Evolutionary conservation across 37 sponge, comb jelly and placozoan genomes (phyloP).

Genomic region (Ianthella basta): DNA sequence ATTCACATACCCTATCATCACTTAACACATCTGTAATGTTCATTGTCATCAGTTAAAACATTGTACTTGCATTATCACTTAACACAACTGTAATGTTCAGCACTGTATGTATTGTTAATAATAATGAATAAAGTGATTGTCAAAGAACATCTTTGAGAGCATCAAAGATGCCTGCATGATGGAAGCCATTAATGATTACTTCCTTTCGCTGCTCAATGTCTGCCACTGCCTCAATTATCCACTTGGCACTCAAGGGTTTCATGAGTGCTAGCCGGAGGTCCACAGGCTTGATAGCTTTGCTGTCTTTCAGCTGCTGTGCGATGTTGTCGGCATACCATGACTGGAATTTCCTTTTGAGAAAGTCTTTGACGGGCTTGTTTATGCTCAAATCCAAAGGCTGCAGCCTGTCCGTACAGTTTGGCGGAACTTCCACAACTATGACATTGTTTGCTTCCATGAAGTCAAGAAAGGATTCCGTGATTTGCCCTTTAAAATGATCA

Average conservation of each 20-base stretch:
- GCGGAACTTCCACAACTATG: neutral
- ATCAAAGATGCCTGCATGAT: slow-evolving; percentile 25
- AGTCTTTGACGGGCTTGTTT: slow-evolving; percentile 24
- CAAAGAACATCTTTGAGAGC: slow-evolving; percentile 9
- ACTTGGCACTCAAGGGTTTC: slow-evolving; percentile 21
- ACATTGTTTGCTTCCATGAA: slow-evolving; percentile 12
- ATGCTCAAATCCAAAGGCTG: slow-evolving; percentile 26
- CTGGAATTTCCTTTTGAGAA: slow-evolving; percentile 21
- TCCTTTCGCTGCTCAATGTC: slow-evolving; percentile 1
- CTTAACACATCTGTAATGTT: no score
- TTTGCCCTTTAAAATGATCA: slow-evolving; percentile 14
- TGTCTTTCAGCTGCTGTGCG: slow-evolving; percentile 22
- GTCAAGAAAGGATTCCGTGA: slow-evolving; percentile 1
- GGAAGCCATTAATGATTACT: slow-evolving; percentile 19
- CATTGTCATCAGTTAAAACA: no score
- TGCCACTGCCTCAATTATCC: slow-evolving; percentile 11
- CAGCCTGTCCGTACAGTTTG: slow-evolving; percentile 30
- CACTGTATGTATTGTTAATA: neutral
- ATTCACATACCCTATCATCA: no score
- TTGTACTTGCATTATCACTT: no score
- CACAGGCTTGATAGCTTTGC: neutral
- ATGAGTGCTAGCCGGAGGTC: slow-evolving; percentile 21
- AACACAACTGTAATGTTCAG: no score
- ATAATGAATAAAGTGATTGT: slow-evolving; percentile 1
- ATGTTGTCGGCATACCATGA: slow-evolving; percentile 26